Percentiles rank a stretch among this genome's conserved stretches.
phyloP scores from a whole-genome alignment of 2,113 vertebrate species.

The Eleginops maclovinus region DNA sequence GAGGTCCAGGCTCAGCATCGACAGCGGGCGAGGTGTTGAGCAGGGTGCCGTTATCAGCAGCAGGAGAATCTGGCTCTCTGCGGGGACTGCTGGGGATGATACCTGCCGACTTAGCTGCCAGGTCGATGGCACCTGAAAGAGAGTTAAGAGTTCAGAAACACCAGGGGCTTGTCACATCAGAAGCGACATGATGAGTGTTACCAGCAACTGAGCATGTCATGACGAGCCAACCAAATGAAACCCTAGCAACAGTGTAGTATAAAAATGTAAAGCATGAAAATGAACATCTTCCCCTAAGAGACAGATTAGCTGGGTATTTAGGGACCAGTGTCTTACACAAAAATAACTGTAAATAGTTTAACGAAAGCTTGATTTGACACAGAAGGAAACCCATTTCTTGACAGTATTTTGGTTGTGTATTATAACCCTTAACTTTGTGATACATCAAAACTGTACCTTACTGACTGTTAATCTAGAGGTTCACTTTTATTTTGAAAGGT shows the following conservation, averaged over 20 bases:
- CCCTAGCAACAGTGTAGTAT: background rate
- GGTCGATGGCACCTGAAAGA: conserved; percentile 91
- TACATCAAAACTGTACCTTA: background rate
- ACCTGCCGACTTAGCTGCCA: conserved; percentile 95
- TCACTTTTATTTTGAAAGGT: background rate
- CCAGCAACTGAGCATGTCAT: background rate
- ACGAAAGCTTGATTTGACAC: background rate
- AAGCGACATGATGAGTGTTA: background rate
- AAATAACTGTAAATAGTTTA: background rate
- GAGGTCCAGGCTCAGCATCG: conserved; percentile 69
- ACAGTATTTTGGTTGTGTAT: background rate
- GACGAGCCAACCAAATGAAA: background rate
- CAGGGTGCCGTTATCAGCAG: conserved; percentile 50
- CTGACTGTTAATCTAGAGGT: background rate
- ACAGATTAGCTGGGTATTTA: no score
- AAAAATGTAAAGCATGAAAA: background rate
- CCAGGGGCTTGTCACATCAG: background rate
- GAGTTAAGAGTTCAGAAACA: conserved; percentile 21
- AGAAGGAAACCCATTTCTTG: background rate
- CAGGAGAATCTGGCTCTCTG: conserved; percentile 78
- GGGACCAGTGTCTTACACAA: background rate
- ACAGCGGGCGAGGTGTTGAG: conserved; percentile 36
- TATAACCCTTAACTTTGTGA: background rate
- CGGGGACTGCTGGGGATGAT: conserved; percentile 93
- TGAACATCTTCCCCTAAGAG: no score